These are phyloP conservation scores for Tetramorium parvispinum DNA, from an alignment of 1,140 invertebrate species.

Conservation along the genomic window DNA sequence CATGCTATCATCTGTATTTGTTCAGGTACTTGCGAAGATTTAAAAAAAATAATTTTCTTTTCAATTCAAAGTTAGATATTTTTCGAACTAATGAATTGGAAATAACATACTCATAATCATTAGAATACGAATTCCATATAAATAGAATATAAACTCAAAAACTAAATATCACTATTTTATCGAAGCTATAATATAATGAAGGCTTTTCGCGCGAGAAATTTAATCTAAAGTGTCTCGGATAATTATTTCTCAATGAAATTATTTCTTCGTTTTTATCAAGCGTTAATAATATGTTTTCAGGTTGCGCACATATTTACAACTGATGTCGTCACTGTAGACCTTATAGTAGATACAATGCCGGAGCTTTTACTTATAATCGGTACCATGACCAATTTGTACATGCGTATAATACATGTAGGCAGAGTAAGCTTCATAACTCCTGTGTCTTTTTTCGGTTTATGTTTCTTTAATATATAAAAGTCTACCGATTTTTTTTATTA, in stretches of 20 bases:
- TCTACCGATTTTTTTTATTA: neutral
- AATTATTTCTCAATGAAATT: neutral
- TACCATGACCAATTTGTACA: neutral
- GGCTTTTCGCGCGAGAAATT: neutral
- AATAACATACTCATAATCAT: neutral
- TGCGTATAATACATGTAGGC: neutral
- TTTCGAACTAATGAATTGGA: neutral
- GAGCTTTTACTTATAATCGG: neutral
- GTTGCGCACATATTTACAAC: neutral
- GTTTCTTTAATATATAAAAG: neutral
- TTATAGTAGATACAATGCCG: neutral
- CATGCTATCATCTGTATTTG: neutral
- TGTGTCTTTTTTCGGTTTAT: too few relatives aligned
- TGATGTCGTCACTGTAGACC: neutral
- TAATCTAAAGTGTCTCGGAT: neutral
- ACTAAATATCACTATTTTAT: neutral
- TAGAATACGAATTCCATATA: neutral
- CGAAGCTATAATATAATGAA: neutral
- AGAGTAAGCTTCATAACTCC: neutral
- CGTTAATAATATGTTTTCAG: neutral
- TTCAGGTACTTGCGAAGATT: neutral
- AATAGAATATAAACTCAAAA: neutral
- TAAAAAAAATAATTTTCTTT: neutral
- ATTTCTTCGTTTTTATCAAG: neutral
- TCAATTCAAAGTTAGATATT: neutral